A percentile compares a stretch with the other conserved stretches of the same genome.
These are phyloP conservation scores for Ornithoptera alexandrae DNA, from an alignment of 2,888 invertebrate species.

Conservation along the genomic window DNA sequence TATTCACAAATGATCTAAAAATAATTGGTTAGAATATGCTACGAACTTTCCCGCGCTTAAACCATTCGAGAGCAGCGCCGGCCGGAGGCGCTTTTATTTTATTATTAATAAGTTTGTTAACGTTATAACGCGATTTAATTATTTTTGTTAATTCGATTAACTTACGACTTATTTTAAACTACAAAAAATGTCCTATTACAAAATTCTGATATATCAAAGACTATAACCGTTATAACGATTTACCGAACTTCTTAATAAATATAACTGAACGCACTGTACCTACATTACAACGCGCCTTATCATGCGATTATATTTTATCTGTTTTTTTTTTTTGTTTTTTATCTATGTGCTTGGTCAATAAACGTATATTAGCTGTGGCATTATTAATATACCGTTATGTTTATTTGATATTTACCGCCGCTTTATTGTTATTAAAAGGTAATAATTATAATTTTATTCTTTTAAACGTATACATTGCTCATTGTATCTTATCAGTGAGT, in stretches of 20 bases:
- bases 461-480: constrained; percentile 5
- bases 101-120: constrained; percentile 4
- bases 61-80: constrained; percentile 39
- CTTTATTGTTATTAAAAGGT: constrained; percentile 4
- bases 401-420: background rate
- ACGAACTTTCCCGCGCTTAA: constrained; percentile 34
- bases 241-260: background rate
- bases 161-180: too few species aligned
- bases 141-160: too few species aligned
- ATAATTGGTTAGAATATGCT: too few species aligned
- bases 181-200: too few species aligned
- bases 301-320: constrained; percentile 1
- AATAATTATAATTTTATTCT: background rate
- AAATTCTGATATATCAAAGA: too few species aligned
- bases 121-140: constrained; percentile 15
- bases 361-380: background rate
- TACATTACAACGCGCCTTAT: constrained; percentile 7
- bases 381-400: background rate
- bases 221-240: constrained; percentile 1
- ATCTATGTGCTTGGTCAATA: background rate
- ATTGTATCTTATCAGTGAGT: background rate
- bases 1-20: too few species aligned
- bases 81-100: constrained; percentile 24
- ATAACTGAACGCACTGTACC: too few species aligned
- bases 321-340: background rate